Evolutionary conservation across 2,797 vertebrate species (phyloP).

Genomic region (Chelidonichthys spinosus): DNA sequence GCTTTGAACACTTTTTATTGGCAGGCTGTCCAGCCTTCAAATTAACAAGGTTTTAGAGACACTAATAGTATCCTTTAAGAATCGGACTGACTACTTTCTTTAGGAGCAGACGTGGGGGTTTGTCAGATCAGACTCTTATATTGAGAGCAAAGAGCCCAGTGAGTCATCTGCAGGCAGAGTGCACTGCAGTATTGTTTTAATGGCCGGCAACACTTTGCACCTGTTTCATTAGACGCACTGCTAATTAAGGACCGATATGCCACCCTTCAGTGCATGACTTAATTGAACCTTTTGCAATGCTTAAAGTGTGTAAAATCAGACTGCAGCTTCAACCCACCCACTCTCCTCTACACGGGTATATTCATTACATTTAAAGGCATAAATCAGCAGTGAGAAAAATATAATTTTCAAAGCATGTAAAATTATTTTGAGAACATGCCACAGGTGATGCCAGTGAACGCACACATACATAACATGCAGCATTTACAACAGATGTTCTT

Average conservation of each 20-base stretch:
- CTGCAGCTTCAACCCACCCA: constrained; percentile 16
- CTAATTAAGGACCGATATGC: constrained; percentile 51
- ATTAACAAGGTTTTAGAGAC: constrained; percentile 73
- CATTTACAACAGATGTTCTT: neutral
- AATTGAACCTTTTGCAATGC: constrained; percentile 53
- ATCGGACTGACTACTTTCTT: constrained; percentile 20
- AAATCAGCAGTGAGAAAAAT: neutral
- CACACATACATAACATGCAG: neutral
- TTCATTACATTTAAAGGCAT: constrained; percentile 14
- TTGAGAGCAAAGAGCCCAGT: constrained; percentile 44
- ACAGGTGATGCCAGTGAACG: neutral
- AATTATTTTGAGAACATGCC: neutral
- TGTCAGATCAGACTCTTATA: constrained; percentile 43
- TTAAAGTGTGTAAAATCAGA: constrained; percentile 20
- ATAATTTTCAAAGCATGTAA: neutral
- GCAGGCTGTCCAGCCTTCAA: constrained; percentile 53
- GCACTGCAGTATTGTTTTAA: constrained; percentile 39
- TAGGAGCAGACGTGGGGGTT: constrained; percentile 25
- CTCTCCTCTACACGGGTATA: neutral
- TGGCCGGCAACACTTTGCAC: constrained; percentile 51
- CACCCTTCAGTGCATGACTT: constrained; percentile 44
- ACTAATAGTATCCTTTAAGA: constrained; percentile 72
- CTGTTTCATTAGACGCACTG: constrained; percentile 59
- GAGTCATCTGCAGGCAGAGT: constrained; percentile 44
- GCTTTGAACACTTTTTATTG: constrained; percentile 69